These are phyloP conservation scores for Lycocerus yunnanus DNA, from an alignment of 2,888 invertebrate species.

Conservation along the genomic window DNA sequence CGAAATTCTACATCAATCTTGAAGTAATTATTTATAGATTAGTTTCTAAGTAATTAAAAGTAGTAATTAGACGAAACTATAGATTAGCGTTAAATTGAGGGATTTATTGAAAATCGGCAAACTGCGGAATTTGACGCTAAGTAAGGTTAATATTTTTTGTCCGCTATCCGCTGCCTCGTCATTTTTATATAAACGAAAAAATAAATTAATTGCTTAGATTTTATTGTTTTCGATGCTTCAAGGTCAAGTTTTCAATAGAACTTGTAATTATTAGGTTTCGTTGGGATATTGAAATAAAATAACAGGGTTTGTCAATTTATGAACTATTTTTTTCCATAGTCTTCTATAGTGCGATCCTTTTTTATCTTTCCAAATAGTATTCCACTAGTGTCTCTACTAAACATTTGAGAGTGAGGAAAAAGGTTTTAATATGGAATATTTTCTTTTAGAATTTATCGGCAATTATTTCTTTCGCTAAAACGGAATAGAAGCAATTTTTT, in stretches of 20 bases:
- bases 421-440: too few species aligned
- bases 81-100: constrained; percentile 22
- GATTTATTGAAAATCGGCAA: constrained; percentile 2
- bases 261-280: background rate
- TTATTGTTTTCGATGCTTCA: background rate
- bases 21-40: constrained; percentile 17
- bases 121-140: background rate
- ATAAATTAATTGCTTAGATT: background rate
- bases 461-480: too few species aligned
- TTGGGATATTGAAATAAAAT: background rate
- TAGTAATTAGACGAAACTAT: constrained; percentile 21
- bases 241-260: background rate
- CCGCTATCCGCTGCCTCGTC: background rate
- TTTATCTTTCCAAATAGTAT: background rate
- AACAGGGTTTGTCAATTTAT: background rate
- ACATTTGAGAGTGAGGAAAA: background rate
- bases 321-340: background rate
- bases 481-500: background rate
- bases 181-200: background rate
- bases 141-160: background rate
- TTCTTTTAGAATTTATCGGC: too few species aligned
- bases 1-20: constrained; percentile 6
- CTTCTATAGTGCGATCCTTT: background rate
- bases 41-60: constrained; percentile 18
- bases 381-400: too few species aligned